Evolutionary conservation across 2,113 vertebrate species (phyloP).

Genomic region (Antigone vipio): DNA sequence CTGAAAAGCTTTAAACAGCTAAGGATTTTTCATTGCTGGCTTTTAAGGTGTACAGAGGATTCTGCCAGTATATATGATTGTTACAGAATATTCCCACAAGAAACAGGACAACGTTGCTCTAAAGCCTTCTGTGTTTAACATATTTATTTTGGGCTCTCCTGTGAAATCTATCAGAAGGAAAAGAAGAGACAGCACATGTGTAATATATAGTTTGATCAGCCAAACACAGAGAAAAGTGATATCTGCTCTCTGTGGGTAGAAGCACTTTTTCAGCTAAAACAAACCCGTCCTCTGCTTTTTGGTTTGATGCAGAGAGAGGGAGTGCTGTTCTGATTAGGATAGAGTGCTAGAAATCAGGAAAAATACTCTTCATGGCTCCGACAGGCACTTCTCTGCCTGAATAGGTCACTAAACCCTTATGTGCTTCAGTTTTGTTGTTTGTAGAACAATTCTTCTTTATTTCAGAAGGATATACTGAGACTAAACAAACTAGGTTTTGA

Average conservation of each 20-base stretch:
- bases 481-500: neutral
- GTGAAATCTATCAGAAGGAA: constrained; percentile 21
- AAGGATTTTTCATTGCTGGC: neutral
- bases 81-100: constrained; percentile 24
- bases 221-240: neutral
- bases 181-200: neutral
- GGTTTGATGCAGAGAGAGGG: neutral
- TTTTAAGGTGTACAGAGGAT: constrained; percentile 1
- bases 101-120: neutral
- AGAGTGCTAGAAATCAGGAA: neutral
- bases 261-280: constrained; percentile 13
- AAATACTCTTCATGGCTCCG: neutral
- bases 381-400: neutral
- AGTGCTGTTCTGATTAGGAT: neutral
- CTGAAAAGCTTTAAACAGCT: neutral
- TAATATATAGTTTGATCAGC: neutral
- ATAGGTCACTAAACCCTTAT: neutral
- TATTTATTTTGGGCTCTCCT: constrained; percentile 34
- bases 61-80: neutral
- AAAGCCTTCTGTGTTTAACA: neutral
- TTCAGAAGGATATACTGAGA: neutral
- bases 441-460: neutral
- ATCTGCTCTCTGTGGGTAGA: neutral
- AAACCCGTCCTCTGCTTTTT: constrained; percentile 27
- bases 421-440: neutral